phyloP scores from a whole-genome alignment of 2,113 vertebrate species.

The Pteropus alecto region DNA sequence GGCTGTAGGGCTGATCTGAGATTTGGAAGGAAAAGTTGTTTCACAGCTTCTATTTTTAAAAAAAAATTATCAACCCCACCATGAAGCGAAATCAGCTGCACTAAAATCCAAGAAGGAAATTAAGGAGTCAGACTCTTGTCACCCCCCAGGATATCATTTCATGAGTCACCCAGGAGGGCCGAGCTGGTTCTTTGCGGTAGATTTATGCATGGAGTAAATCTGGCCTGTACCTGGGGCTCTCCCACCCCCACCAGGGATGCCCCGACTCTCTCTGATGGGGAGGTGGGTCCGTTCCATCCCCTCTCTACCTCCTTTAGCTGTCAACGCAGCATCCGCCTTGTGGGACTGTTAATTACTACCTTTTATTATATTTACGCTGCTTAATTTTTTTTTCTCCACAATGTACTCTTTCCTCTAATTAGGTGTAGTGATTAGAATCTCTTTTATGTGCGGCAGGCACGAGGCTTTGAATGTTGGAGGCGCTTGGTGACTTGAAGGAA shows the following conservation, averaged over 20 bases:
- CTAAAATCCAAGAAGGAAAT: slow-evolving; percentile 23
- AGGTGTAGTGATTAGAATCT: slow-evolving; percentile 78
- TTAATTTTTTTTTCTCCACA: slow-evolving; percentile 70
- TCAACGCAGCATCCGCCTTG: slow-evolving; percentile 48
- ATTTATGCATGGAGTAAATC: fast-evolving
- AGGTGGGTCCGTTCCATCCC: neutral
- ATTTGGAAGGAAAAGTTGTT: neutral
- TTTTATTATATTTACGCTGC: slow-evolving; percentile 78
- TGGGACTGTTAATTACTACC: slow-evolving; percentile 73
- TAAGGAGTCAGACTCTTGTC: neutral
- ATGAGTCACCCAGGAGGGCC: neutral
- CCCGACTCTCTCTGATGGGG: neutral
- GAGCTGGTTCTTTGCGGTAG: neutral
- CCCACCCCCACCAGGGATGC: neutral
- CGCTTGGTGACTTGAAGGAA: slow-evolving; percentile 50
- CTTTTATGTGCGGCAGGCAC: slow-evolving; percentile 68
- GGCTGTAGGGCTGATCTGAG: neutral
- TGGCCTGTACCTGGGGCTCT: neutral
- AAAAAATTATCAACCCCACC: neutral
- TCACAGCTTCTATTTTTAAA: slow-evolving; percentile 1
- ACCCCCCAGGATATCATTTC: neutral
- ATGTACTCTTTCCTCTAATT: slow-evolving; percentile 77
- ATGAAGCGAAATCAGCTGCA: neutral
- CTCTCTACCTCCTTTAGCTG: slow-evolving; percentile 43
- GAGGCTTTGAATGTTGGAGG: slow-evolving; percentile 60